Base-by-base conservation (phyloP, 2,113 vertebrate genomes). In the Epinephelus fuscoguttatus region DNA sequence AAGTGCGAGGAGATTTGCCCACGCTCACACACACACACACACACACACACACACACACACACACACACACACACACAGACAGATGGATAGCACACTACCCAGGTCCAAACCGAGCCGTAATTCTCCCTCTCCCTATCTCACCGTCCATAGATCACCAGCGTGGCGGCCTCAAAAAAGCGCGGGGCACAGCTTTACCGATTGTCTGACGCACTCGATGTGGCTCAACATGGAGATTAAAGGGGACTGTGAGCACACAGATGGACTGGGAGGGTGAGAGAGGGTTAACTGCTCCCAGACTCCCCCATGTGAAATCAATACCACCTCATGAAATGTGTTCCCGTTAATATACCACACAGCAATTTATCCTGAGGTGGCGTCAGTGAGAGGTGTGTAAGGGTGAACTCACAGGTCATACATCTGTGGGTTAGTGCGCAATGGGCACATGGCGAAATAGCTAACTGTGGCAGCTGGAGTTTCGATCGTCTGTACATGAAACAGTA, bases 241-340 rank as follows among this genome's bases (percentile, higher is more conserved):
- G n/a, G 70, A 62, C 42, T 15, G 50, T 8, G 71, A 69, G 74
- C 2, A 66, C 67, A 84, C 84, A 45, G 57, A 84, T 75, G 76
- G 86, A 77, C 73, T 33, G 55, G 27, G 70, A 82, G 45, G 85
- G 59, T n/a, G 71, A 73, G 27, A 33, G 73, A 37, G 33, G 71
- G 85, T 82, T 84, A 83, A 89, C 49, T 49, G 64, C 40, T 84
- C 6, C 33, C 70, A 50, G 55, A 77, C 57, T 71, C 40, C 75
- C 47, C 56, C 59, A 33, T 74, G 70, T 82, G 33, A 87, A 91
- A 90, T 91, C 84, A 86, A 84, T 92, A 89, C 63, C 80, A 52
- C 52, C 77, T 82, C 60, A 45, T 84, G 52, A 84, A 91, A 85
- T 79, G 64, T 64, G 78, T 84, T 86, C 71, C 52, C 47, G 75